Evolutionary conservation across 1,140 invertebrate genomes (phyloP), one percentile per base, ranked within the genome.

Genomic region (Ctenoplectra terminalis): DNA sequence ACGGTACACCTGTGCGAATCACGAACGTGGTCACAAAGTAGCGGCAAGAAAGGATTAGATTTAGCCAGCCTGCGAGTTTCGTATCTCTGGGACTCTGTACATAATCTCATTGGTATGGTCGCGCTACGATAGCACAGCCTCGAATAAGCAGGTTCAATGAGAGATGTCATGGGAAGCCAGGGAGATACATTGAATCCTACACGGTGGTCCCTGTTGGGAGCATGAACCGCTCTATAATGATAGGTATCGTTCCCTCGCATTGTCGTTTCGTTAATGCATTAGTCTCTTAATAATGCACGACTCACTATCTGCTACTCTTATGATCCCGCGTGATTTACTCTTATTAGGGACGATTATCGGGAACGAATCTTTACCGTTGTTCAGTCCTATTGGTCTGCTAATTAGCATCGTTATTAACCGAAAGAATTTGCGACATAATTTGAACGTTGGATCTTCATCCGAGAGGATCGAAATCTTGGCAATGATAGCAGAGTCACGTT

Each of bases 111-210:
- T 23, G 46, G 37, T 64, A 46, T 56, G 60, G 40, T 26, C 20
- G 11, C 2, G 26, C 43, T 15, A 48, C 29, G 74, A 54, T 76
- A 66, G 73, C 34, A 50, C 31, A 9, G 60, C 9, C 15, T 31
- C 23, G 71, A n/a, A 29, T 46, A 73, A 84, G 76, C 83, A 84
- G 50, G 80, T 82, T 82, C 70, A 84, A 82, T 77, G 73, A 69
- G 46, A 76, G 72, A 84, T 84, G 66, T 76, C 80, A 82, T 73
- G 70, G 67, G 82, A 82, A 71, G 72, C 46, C 56, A 26, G 29
- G 40, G 43, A 81, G 52, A 69, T 78, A 71, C 37, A 71, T 78
- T 48, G 61, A 70, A 67, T 56, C 8, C 26, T 81, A 74, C 71
- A 74, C 17, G 72, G 79, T 81, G 79, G 72, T 75, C 78, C 50